Evolutionary conservation across 1,140 invertebrate genomes (phyloP), one percentile per base, ranked within the genome.

Genomic region (Penaeus japonicus): DNA sequence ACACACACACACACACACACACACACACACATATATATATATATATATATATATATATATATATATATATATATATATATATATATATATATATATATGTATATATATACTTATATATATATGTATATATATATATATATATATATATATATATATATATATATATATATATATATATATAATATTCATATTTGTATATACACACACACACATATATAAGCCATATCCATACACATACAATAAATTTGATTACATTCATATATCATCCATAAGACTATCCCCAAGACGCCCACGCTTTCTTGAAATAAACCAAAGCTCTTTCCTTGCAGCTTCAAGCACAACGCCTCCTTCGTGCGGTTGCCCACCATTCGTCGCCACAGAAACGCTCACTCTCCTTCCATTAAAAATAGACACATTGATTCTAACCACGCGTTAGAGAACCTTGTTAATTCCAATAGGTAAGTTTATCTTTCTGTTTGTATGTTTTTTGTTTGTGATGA

Each of bases 321-420:
- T 91, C 95, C 95, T 92, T 94, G 93, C 93, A 97, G 96, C 92
- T 97, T 97, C 94, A 97, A 97, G 94, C 96, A 97, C 94, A 97
- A 97, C 93, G 96, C 96, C 90, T 97, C 96, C 57, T 97, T 97
- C 93, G 96, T 97, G 91, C 95, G 96, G 88, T 93, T 97, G 92
- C 96, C 96, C 87, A 97, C 96, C 57, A 97, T 97, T 92, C 94
- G 96, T 78, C 94, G 96, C 20, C 95, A 96, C 93, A 96, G 96
- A 92, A 95, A 95, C 87, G 95, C 95, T 62, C 94, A 95, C 84
- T 94, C 95, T 32, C 89, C 87, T 32, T 86, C 88, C 32, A 85
- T 89, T 54, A 86, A 84, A 70, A 86, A 82, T 82, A 83, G 91
- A 73, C 80, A 90, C 73, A 80, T 70, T 18, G 83, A 90, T 80